A percentile compares a stretch with the other conserved stretches of the same genome.
Conservation (phyloP, 1,140 invertebrate species). For the honey bee (Apis mellifera) region Amel_HAv3.1 CM009946.2:4894001-4894500, state of each 20-base stretch:
- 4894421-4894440: too few species aligned
- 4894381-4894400: too few species aligned
- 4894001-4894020: not conserved
- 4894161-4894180: slow-evolving; percentile 79
- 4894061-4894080: not conserved
- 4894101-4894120: not conserved
- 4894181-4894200: slow-evolving; percentile 74
- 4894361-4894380: too few species aligned
- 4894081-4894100: not conserved
- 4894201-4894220: slow-evolving; percentile 49
- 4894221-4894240: not conserved
- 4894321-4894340: too few species aligned
- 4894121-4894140: slow-evolving; percentile 73
- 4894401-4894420: too few species aligned
- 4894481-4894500: not conserved
- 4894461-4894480: not conserved
- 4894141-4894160: slow-evolving; percentile 78
- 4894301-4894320: too few species aligned
- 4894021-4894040: not conserved
- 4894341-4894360: too few species aligned
- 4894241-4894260: not conserved
- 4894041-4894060: not conserved
- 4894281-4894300: too few species aligned
- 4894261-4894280: not conserved
- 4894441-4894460: too few species aligned